phyloP scores from a whole-genome alignment of 37 sponge, comb jelly and placozoan genomes.

The Hormiphora californensis region DNA sequence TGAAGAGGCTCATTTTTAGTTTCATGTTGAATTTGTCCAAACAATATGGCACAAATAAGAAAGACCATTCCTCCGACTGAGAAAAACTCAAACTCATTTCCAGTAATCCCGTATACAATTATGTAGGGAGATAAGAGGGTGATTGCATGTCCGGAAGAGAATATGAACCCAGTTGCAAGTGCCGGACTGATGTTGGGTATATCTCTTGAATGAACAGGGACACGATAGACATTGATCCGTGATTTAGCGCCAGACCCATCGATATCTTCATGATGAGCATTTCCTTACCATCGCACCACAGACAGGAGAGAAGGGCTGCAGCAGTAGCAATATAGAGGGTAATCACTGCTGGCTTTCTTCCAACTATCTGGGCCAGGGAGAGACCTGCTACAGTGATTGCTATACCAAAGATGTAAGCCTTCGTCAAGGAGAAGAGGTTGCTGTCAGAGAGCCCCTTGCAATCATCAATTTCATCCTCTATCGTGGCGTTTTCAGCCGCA shows the following conservation, averaged over 20 bases:
- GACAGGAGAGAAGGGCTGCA: neutral
- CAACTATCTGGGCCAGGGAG: neutral
- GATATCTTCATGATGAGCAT: neutral
- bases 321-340: neutral
- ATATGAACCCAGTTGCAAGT: neutral
- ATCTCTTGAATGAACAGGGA: slow-evolving; percentile 7
- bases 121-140: neutral
- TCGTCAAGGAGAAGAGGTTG: neutral
- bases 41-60: too few species aligned
- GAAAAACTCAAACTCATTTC: neutral
- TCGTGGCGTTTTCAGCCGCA: neutral
- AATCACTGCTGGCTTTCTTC: neutral
- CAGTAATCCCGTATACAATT: neutral
- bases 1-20: too few species aligned
- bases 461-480: neutral
- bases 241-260: neutral
- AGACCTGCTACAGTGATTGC: neutral
- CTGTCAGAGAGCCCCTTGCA: neutral
- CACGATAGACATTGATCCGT: neutral
- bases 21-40: too few species aligned
- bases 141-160: neutral
- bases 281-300: neutral
- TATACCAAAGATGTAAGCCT: slow-evolving; percentile 3
- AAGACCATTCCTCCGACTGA: too few species aligned
- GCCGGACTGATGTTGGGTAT: neutral